Percentiles rank a stretch among this genome's conserved stretches.
phyloP scores from a whole-genome alignment of 2,888 invertebrate species.

The Drosophila ustulata region DNA sequence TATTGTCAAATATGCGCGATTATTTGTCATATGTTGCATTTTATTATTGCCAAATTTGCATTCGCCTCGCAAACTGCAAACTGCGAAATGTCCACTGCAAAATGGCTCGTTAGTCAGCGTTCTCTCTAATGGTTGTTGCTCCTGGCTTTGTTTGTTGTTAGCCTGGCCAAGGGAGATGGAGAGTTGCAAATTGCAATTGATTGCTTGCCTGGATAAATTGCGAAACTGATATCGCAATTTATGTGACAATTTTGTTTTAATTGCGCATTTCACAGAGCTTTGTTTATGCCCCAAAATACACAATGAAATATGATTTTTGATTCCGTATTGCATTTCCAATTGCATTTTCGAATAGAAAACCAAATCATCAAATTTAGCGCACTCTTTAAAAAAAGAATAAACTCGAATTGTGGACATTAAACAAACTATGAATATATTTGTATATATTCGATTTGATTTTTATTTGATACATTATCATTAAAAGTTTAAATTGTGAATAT shows the following conservation, averaged over 20 bases:
- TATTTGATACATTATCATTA: too few relatives aligned
- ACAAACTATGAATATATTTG: too few relatives aligned
- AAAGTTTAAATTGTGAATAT: too few relatives aligned
- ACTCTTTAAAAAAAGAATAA: background rate
- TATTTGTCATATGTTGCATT: conserved; percentile 80
- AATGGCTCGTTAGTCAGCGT: conserved; percentile 64
- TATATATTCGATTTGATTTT: too few relatives aligned
- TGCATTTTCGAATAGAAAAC: background rate
- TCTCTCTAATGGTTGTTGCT: conserved; percentile 50
- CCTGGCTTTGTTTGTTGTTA: conserved; percentile 24
- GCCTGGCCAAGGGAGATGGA: background rate
- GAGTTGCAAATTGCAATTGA: conserved; percentile 27
- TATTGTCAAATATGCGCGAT: conserved; percentile 77
- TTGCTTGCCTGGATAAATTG: conserved; percentile 54
- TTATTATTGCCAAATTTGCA: conserved; percentile 79
- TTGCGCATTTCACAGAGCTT: conserved; percentile 39
- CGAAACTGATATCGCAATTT: conserved; percentile 62
- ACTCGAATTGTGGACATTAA: too few relatives aligned
- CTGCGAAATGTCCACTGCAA: conserved; percentile 1
- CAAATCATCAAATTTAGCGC: background rate
- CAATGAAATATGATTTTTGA: conserved; percentile 21
- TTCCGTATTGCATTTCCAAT: background rate
- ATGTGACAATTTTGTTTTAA: conserved; percentile 63
- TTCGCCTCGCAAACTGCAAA: conserved; percentile 29
- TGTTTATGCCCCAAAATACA: conserved; percentile 21